phyloP scores from a whole-genome alignment of 2,113 vertebrate genomes.

The Tupaia tana region DNA sequence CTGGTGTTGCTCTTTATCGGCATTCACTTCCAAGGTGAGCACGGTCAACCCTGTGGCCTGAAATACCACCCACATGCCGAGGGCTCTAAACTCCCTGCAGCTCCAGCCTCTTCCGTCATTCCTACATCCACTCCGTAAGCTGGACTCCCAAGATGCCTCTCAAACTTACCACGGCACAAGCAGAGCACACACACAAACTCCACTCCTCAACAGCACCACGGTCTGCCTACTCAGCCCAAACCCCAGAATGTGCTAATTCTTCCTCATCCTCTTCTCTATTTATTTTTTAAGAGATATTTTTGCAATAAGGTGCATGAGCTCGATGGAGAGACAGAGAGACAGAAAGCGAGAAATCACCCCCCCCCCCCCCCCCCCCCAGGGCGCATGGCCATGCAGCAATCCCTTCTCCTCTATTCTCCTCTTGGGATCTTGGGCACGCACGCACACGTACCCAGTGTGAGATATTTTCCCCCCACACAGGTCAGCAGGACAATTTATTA shows the following conservation, averaged over 20 bases:
- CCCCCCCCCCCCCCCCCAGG: too few species aligned
- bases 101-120: not conserved
- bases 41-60: accelerated
- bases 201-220: not conserved
- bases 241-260: not conserved
- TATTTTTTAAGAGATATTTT: too few species aligned
- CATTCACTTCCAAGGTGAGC: accelerated
- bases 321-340: too few species aligned
- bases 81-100: not conserved
- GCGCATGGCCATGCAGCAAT: too few species aligned
- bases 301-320: too few species aligned
- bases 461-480: too few species aligned
- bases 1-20: not conserved
- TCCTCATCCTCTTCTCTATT: too few species aligned
- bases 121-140: not conserved
- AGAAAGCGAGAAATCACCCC: too few species aligned
- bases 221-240: not conserved
- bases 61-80: accelerated
- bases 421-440: too few species aligned
- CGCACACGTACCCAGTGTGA: too few species aligned
- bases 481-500: too few species aligned
- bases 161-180: not conserved
- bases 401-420: too few species aligned
- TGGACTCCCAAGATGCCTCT: not conserved
- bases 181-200: not conserved